Evolutionary conservation across 2,888 invertebrate species (phyloP).

Genomic region (Notodonta ziczac): DNA sequence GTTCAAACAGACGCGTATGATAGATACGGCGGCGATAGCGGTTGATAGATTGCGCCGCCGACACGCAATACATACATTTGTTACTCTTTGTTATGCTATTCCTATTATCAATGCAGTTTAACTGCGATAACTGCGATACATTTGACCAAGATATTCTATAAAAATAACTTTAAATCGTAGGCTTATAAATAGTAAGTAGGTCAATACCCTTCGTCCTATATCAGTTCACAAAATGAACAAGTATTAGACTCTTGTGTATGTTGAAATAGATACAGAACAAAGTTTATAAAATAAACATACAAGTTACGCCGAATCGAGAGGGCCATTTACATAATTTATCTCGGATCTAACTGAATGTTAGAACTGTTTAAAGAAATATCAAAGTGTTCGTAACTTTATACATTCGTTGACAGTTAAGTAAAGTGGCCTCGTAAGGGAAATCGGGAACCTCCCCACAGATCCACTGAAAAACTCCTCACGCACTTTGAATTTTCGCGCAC

Average conservation of each 20-base stretch:
- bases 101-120: neutral
- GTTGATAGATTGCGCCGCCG: slow-evolving; percentile 36
- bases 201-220: too few relatives aligned
- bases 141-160: too few relatives aligned
- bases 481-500: too few relatives aligned
- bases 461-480: too few relatives aligned
- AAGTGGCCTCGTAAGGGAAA: neutral
- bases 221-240: too few relatives aligned
- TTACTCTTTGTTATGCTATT: slow-evolving; percentile 27
- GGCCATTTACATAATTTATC: neutral
- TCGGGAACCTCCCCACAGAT: neutral
- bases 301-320: neutral
- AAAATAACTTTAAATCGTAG: too few relatives aligned
- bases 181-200: neutral
- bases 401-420: neutral
- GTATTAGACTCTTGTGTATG: too few relatives aligned
- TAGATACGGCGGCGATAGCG: slow-evolving; percentile 33
- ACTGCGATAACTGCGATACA: too few relatives aligned
- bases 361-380: neutral
- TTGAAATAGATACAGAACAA: neutral
- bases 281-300: neutral
- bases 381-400: neutral
- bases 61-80: slow-evolving; percentile 55
- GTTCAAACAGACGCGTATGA: slow-evolving; percentile 38
- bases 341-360: neutral